Percentiles rank a stretch among this genome's conserved stretches.
phyloP scores from a whole-genome alignment of 2,113 vertebrate species.

The Lepus timidus region DNA sequence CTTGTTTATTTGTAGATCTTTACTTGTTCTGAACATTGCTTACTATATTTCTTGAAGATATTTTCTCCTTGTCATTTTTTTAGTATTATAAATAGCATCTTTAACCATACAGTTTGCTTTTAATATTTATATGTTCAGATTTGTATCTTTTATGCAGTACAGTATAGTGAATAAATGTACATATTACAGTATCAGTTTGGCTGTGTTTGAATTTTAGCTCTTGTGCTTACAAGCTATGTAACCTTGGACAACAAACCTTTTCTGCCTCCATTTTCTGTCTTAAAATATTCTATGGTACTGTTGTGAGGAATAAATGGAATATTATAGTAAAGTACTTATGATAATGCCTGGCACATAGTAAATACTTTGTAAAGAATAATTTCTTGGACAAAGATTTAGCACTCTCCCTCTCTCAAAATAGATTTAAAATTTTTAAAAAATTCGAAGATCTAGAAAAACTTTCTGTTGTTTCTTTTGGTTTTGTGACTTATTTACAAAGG shows the following conservation, averaged over 20 bases:
- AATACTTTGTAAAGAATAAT: neutral
- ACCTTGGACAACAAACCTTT: constrained; percentile 6
- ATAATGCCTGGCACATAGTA: neutral
- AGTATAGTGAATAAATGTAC: constrained; percentile 5
- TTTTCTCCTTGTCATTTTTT: neutral
- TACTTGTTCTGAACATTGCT: neutral
- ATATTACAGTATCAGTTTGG: neutral
- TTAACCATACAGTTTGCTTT: neutral
- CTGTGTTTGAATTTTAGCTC: constrained; percentile 25
- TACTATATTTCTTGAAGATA: neutral
- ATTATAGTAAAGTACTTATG: neutral
- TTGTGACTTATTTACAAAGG: neutral
- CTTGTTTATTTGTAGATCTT: neutral
- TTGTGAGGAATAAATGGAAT: constrained; percentile 34
- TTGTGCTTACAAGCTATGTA: neutral
- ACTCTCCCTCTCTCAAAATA: too few relatives aligned
- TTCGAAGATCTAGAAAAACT: too few relatives aligned
- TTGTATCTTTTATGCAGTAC: neutral
- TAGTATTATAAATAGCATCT: neutral
- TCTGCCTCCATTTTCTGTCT: constrained; percentile 3
- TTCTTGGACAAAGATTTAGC: neutral
- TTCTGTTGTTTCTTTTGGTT: neutral
- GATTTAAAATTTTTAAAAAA: too few relatives aligned
- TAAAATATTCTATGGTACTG: neutral
- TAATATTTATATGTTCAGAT: constrained; percentile 11